phyloP scores from a whole-genome alignment of 2,888 invertebrate genomes.

The Hirtodrosophila cameraria region DNA sequence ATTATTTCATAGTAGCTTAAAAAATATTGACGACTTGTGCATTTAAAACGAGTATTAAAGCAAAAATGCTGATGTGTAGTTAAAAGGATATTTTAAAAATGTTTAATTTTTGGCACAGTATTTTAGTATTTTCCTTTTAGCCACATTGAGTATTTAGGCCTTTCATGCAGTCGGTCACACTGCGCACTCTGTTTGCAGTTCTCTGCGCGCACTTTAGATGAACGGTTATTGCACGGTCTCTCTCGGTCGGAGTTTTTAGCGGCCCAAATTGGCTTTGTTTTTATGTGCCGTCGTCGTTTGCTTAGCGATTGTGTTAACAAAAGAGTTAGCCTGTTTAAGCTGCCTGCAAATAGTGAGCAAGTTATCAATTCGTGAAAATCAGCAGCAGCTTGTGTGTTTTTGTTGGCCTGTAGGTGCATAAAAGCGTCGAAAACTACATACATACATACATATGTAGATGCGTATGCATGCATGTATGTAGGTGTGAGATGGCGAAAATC shows the following conservation, averaged over 20 bases:
- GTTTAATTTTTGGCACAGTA: not conserved
- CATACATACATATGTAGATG: constrained; percentile 2
- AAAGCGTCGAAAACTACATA: constrained; percentile 17
- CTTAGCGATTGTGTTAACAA: constrained; percentile 27
- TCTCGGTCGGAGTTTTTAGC: constrained; percentile 11
- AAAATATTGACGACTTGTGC: no score
- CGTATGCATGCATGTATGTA: constrained; percentile 12
- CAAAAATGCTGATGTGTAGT: no score
- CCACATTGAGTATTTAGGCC: not conserved
- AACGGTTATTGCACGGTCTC: constrained; percentile 35
- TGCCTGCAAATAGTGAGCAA: constrained; percentile 14
- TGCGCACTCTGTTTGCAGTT: constrained; percentile 38
- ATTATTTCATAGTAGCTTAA: no score
- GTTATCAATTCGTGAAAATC: constrained; percentile 24
- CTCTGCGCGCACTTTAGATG: constrained; percentile 49
- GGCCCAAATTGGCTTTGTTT: constrained; percentile 26
- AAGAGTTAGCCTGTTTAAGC: constrained; percentile 20
- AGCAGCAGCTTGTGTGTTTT: constrained; percentile 10
- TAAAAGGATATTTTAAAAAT: not conserved
- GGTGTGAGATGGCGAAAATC: constrained; percentile 72
- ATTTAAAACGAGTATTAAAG: no score
- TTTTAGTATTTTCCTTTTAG: no score
- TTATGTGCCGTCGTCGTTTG: constrained; percentile 31
- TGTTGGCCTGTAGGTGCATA: constrained; percentile 15
- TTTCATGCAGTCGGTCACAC: constrained; percentile 19